Evolutionary conservation across 1,140 invertebrate genomes (phyloP).

Genomic region (Calephelis virginiensis): DNA sequence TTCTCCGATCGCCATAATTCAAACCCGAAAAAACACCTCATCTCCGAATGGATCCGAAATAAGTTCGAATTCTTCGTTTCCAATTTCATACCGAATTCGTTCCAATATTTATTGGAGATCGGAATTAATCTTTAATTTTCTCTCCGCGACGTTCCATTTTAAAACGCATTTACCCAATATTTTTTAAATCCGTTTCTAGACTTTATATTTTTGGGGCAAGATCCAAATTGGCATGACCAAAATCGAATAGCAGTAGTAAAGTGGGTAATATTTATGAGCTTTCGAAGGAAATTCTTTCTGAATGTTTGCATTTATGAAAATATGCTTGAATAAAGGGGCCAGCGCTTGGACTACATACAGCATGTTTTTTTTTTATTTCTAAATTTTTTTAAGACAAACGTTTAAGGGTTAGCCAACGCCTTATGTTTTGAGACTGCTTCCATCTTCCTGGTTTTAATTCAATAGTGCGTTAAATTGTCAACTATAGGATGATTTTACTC

Average conservation of each 20-base stretch:
- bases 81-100: conserved; percentile 68
- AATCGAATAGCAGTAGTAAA: conserved; percentile 51
- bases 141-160: conserved; percentile 49
- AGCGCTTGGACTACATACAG: conserved; percentile 45
- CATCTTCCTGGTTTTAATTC: no score
- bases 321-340: conserved; percentile 69
- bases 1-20: conserved; percentile 46
- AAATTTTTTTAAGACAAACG: not conserved
- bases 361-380: conserved; percentile 29
- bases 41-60: conserved; percentile 67
- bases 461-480: no score
- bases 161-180: conserved; percentile 56
- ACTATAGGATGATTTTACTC: no score
- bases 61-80: conserved; percentile 73
- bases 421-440: no score
- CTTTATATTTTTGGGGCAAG: conserved; percentile 27
- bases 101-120: conserved; percentile 73
- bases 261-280: conserved; percentile 76
- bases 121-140: conserved; percentile 74
- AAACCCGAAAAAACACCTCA: conserved; percentile 65
- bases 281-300: conserved; percentile 75
- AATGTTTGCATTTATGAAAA: conserved; percentile 79
- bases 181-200: conserved; percentile 37
- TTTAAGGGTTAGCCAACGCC: not conserved
- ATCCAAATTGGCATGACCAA: conserved; percentile 31